phyloP scores from a whole-genome alignment of 2,113 vertebrate species.

The Pseudorectes ferrugineus region DNA sequence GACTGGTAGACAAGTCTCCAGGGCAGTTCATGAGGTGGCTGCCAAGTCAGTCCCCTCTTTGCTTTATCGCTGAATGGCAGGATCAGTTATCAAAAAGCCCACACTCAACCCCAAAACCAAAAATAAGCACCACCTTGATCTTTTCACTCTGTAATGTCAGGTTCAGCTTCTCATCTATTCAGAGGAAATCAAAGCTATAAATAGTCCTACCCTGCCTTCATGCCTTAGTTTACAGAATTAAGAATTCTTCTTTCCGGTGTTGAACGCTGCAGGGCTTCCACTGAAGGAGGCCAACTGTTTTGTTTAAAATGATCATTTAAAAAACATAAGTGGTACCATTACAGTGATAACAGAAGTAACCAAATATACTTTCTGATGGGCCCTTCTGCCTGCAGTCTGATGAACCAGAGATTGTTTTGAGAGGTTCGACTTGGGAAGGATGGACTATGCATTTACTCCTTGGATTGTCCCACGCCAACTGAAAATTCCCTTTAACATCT shows the following conservation, averaged over 20 bases:
- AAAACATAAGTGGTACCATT: not conserved
- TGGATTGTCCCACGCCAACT: not conserved
- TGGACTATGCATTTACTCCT: not conserved
- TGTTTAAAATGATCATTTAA: not conserved
- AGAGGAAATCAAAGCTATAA: conserved; percentile 21
- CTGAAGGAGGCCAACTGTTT: not conserved
- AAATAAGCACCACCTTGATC: not conserved
- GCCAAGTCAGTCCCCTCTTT: not conserved
- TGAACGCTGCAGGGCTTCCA: not conserved
- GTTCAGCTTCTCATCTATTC: not conserved
- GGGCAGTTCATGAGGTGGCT: not conserved
- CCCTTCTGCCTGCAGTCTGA: not conserved
- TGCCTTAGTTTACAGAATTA: not conserved
- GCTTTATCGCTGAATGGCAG: not conserved
- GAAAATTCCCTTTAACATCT: not conserved
- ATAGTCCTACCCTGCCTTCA: not conserved
- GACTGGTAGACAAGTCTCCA: not conserved
- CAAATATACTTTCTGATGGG: not conserved
- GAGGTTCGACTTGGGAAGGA: not conserved
- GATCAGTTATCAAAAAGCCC: not conserved
- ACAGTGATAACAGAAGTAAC: not conserved
- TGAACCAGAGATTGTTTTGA: not conserved
- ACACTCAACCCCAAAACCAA: not conserved
- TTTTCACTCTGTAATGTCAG: not conserved
- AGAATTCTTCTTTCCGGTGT: not conserved